Base-by-base conservation (phyloP, 2,113 vertebrate genomes). In the Saccopteryx leptura region DNA sequence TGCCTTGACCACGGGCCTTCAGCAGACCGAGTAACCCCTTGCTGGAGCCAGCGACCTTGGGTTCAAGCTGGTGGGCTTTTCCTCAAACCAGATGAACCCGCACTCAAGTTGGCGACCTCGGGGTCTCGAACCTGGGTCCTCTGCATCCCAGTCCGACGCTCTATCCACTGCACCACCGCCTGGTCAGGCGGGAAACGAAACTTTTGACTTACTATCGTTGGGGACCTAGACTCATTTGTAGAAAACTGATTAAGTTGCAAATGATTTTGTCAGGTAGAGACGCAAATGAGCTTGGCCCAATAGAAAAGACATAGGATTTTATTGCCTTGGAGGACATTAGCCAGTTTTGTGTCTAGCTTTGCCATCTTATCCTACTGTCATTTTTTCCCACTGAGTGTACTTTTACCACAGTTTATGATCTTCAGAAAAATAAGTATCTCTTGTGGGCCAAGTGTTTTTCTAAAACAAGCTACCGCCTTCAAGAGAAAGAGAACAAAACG, bases 381-480 rank as follows among this genome's bases (percentile, higher is more conserved):
- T 75, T 48, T 86, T 86, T 58, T 19, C 28, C 72, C 75, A 17
- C 56, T 15, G 74, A 66, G 11, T 52, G 39, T 52, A 95, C 6
- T 52, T 66, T 81, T 87, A 28, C 28, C 39, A 58, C 23, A 75
- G 13, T 75, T 68, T 14, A 60, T 24, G 61, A 68, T 56, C 85
- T 72, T 31, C 63, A 39, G n/a, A 48, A 89, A 76, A 78, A 78
- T 10, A 46, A 76, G 52, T 39, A 28, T n/a, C 28, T 89, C 46
- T 28, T 63, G 63, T 48, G 46, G 26, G 14, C 31, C 48, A n/a
- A 66, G 60, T 83, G 39, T 54, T 28, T 78, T 95, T 83, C 78
- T 88, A 48, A 95, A 88, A 83, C 46, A 84, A 78, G 65, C 46
- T 65, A 46, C 60, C 46, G 26, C 54, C 86, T 69, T 69, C 71